Conservation (phyloP, 2,797 vertebrate genomes). For the Anguilla anguilla region DNA sequence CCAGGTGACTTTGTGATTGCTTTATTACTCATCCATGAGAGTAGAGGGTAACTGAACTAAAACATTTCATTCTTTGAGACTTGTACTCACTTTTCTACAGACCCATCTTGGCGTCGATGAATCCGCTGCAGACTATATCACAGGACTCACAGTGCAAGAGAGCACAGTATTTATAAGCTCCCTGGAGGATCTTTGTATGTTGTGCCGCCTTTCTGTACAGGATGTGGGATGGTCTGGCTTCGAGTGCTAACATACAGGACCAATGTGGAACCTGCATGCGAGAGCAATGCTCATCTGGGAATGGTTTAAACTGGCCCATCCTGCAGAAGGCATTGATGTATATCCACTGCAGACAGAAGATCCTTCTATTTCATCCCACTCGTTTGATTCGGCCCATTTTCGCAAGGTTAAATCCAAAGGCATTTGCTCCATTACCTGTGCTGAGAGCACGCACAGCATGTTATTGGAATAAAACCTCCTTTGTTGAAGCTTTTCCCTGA, state of each 20-base stretch:
- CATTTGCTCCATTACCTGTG: slow-evolving; percentile 36
- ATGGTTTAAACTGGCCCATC: neutral
- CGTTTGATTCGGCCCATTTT: slow-evolving; percentile 13
- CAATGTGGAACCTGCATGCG: neutral
- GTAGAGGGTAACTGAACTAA: neutral
- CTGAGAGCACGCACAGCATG: slow-evolving; percentile 38
- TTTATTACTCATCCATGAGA: neutral
- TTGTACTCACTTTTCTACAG: neutral
- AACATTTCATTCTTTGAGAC: neutral
- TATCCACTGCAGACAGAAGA: slow-evolving; percentile 1
- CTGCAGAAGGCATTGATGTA: neutral
- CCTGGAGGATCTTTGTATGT: neutral
- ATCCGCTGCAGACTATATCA: neutral
- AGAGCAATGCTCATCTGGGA: neutral
- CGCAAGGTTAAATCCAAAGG: slow-evolving; percentile 1
- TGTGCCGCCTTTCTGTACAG: neutral
- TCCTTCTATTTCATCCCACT: neutral
- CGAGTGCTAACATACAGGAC: neutral
- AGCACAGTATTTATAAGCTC: neutral
- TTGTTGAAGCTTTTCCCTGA: slow-evolving; percentile 31
- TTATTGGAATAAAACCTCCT: slow-evolving; percentile 24
- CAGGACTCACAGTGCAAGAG: neutral
- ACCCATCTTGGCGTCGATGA: neutral
- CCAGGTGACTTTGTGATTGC: neutral
- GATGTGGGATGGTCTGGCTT: neutral